These are phyloP conservation scores for Rhinogobio ventralis DNA, from an alignment of 2,797 vertebrate species.

Conservation along the genomic window DNA sequence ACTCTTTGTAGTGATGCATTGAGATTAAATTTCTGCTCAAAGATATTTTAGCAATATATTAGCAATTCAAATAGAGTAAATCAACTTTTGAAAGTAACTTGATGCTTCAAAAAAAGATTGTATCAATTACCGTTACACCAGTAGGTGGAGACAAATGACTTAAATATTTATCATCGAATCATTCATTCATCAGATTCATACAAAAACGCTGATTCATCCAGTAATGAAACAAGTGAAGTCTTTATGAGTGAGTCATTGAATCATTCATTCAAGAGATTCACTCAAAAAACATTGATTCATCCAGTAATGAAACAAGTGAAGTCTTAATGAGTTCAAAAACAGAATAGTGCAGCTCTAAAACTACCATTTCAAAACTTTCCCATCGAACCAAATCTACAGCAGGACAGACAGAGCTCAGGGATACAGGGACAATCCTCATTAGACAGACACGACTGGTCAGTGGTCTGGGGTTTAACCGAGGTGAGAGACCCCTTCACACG, in stretches of 20 bases:
- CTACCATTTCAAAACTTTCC: neutral
- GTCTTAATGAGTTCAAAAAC: neutral
- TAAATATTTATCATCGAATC: neutral
- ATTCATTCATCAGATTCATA: neutral
- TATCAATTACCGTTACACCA: neutral
- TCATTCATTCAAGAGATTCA: neutral
- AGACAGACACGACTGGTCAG: slow-evolving; percentile 29
- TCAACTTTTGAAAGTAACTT: too few species aligned
- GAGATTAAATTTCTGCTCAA: neutral
- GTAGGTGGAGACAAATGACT: neutral
- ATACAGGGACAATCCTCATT: slow-evolving; percentile 56
- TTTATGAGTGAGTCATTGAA: neutral
- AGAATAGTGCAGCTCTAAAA: neutral
- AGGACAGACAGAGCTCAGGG: slow-evolving; percentile 21
- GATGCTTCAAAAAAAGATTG: too few species aligned
- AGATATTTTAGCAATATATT: neutral
- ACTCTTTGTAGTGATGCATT: neutral
- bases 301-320: too few species aligned
- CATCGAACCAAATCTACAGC: neutral
- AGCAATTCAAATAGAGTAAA: too few species aligned
- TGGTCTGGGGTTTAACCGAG: slow-evolving; percentile 13
- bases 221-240: neutral
- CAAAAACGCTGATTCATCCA: fast-evolving
- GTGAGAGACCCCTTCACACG: neutral
- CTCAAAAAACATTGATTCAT: too few species aligned